Percentiles rank a stretch among this genome's conserved stretches.
Evolutionary conservation across 2,113 vertebrate species (phyloP).

Genomic region (Girardinichthys multiradiatus): DNA sequence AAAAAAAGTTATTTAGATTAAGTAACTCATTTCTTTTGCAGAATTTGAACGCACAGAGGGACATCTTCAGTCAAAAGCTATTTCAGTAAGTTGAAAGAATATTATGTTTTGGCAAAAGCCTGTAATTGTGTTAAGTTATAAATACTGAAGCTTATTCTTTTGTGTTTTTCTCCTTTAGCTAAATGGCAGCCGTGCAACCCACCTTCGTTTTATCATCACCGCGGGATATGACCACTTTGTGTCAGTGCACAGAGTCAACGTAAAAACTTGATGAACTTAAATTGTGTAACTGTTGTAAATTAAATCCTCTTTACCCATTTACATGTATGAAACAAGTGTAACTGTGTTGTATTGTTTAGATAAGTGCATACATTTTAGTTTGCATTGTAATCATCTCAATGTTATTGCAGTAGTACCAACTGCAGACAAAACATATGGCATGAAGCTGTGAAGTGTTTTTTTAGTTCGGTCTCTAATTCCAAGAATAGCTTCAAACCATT

Average conservation of each 20-base stretch:
- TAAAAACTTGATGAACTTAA: conserved; percentile 75
- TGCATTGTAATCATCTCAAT: not conserved
- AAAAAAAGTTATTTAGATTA: not conserved
- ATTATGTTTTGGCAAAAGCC: not conserved
- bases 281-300: conserved; percentile 9
- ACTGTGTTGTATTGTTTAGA: not conserved
- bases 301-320: not conserved
- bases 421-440: conserved; percentile 12
- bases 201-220: conserved; percentile 89
- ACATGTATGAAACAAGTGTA: not conserved
- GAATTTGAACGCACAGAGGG: conserved; percentile 88
- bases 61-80: conserved; percentile 87
- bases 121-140: not conserved
- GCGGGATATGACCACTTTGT: conserved; percentile 93
- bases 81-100: conserved; percentile 84
- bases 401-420: conserved; percentile 16
- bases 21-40: conserved; percentile 65
- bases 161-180: conserved; percentile 76
- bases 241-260: conserved; percentile 87
- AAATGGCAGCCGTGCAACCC: conserved; percentile 81
- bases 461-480: conserved; percentile 13
- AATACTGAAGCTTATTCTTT: not conserved
- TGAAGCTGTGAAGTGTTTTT: conserved; percentile 11
- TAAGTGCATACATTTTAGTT: not conserved
- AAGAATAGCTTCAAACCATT: conserved; percentile 4